Evolutionary conservation across 2,888 invertebrate genomes (phyloP), one percentile per base, ranked within the genome.

Genomic region (Heliconius aoede): DNA sequence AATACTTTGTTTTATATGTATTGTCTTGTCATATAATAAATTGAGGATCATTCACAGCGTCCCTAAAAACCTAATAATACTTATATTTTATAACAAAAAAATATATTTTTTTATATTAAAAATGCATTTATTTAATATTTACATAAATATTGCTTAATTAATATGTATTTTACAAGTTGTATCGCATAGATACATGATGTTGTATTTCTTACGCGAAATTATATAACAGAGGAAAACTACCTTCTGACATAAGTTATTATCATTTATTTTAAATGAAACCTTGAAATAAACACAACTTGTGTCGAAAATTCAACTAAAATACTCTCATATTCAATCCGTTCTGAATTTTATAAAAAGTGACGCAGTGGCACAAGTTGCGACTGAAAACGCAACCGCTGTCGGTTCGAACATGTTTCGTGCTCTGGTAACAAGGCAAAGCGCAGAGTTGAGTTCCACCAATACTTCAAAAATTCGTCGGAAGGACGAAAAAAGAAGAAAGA

Each of bases 151-250:
- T 28, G 18, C 28, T 61, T 61, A 2, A 61, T 61, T 61, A 61
- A 61, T 61, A 61, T 28, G 15, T 61, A 60, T 60, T 13, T 26
- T 26, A 26, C 55, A 55, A 55, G 26, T 60, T 60, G 60, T 60
- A 60, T 24, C 60, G 60, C 61, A 26, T 61, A 28, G 5, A 26
- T 28, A 61, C 61, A 61, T 28, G 61, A 11, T 28, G 15, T 61
- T 28, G 21, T 61, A 18, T 26, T 61, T 61, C 7, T 26, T 61
- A 28, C 15, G 26, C 8, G 15, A 61, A 61, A 61, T 61, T 15
- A 61, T 28, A 61, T 61, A 18, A 61, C 28, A 61, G 18, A 61
- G 61, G 61, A 61, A 61, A 61, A 61, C 28, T 61, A 61, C 61
- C 24, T 61, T 61, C 28, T 61, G 61, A 28, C 28, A 61, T 24